A percentile compares a stretch with the other conserved stretches of the same genome.
These are phyloP conservation scores for Euborellia annulipes DNA, from an alignment of 1,140 invertebrate genomes.

Conservation along the genomic window DNA sequence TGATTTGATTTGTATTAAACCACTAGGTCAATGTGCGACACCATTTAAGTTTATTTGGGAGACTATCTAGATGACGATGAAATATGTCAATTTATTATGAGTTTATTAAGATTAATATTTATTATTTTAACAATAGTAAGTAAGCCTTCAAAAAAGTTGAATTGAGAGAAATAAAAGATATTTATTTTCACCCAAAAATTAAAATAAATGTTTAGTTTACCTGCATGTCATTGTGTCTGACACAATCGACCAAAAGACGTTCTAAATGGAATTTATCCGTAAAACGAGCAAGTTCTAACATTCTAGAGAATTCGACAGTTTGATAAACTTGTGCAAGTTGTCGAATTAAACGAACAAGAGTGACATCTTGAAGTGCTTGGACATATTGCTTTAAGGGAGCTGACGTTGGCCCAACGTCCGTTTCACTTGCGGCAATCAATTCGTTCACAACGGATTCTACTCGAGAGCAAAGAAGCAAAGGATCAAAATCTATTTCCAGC, in stretches of 20 bases:
- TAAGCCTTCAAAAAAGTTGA: too few species aligned
- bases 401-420: too few species aligned
- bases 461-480: conserved; percentile 67
- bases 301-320: conserved; percentile 70
- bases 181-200: too few species aligned
- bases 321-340: conserved; percentile 76
- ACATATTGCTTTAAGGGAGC: conserved; percentile 63
- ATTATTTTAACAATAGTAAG: too few species aligned
- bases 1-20: too few species aligned
- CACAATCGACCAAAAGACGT: conserved; percentile 80
- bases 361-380: conserved; percentile 74
- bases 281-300: conserved; percentile 78
- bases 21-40: too few species aligned
- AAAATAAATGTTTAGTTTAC: conserved; percentile 28
- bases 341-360: conserved; percentile 75
- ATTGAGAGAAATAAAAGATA: not conserved
- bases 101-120: too few species aligned
- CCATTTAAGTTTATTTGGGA: too few species aligned
- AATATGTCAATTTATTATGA: not conserved
- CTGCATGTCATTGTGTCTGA: conserved; percentile 91
- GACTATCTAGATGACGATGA: too few species aligned
- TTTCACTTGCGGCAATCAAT: conserved; percentile 9
- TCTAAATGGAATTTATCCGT: conserved; percentile 69
- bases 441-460: conserved; percentile 54
- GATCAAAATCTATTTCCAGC: conserved; percentile 91